These are phyloP conservation scores for Amphiura filiformis DNA, from an alignment of 35 echinoderm and acorn worm species.

Conservation along the genomic window DNA sequence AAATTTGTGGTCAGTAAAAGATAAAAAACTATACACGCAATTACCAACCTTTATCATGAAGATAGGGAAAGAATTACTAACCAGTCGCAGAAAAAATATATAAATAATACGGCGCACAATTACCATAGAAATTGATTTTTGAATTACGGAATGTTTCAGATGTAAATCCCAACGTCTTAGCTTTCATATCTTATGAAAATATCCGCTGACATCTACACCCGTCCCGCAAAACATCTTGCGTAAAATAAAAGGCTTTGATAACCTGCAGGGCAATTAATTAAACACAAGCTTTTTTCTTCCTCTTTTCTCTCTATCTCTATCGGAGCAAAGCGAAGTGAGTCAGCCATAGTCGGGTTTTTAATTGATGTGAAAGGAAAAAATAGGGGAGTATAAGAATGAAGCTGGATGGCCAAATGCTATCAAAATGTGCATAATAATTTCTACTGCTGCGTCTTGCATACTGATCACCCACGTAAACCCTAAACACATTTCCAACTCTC, in stretches of 20 bases:
- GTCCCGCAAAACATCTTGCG: neutral
- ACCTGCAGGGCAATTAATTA: constrained; percentile 6
- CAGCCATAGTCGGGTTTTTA: neutral
- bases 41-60: too few relatives aligned
- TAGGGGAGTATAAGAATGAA: neutral
- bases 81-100: neutral
- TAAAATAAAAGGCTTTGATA: neutral
- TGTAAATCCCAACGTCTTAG: too few relatives aligned
- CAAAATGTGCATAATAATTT: constrained; percentile 8
- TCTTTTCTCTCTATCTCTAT: neutral
- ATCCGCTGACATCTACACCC: neutral
- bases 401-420: neutral
- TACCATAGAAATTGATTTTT: constrained; percentile 13
- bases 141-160: neutral
- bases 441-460: neutral
- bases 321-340: neutral
- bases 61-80: neutral
- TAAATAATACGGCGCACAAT: neutral
- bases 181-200: neutral
- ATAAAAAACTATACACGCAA: too few relatives aligned
- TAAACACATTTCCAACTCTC: too few relatives aligned
- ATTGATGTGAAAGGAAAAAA: neutral
- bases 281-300: neutral
- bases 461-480: too few relatives aligned
- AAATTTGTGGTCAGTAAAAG: too few relatives aligned